phyloP scores from a whole-genome alignment of 2,113 vertebrate species.

The Raja brachyura region DNA sequence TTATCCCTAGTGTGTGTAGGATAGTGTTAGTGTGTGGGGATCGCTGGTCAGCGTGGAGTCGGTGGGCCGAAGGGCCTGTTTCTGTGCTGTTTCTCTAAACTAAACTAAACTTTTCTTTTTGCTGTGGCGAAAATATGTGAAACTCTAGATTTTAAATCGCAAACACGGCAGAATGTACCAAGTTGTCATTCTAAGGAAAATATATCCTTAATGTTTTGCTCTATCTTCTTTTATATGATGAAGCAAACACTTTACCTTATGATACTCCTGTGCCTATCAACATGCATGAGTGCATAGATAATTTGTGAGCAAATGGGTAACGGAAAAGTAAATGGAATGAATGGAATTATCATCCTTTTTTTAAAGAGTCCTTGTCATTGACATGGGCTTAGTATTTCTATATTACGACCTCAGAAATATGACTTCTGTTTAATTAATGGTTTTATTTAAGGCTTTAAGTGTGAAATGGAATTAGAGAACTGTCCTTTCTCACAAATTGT shows the following conservation, averaged over 20 bases:
- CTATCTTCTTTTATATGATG: neutral
- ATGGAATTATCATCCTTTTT: neutral
- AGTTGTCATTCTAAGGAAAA: neutral
- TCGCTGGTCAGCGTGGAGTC: no score
- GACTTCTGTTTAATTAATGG: neutral
- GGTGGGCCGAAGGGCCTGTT: no score
- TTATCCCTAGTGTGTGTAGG: no score
- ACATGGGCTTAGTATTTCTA: neutral
- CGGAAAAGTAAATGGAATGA: constrained; percentile 6
- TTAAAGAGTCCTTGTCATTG: neutral
- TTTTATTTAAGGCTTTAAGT: constrained; percentile 6
- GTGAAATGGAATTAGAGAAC: neutral
- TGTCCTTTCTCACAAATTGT: neutral
- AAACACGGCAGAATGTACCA: neutral
- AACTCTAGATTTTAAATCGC: neutral
- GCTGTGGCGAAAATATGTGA: neutral
- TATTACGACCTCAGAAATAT: neutral
- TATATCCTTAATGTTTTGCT: neutral
- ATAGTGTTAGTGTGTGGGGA: no score
- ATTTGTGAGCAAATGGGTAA: neutral
- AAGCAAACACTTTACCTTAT: neutral
- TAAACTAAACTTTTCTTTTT: neutral
- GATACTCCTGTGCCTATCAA: neutral
- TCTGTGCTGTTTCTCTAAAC: no score
- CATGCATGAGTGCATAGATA: neutral